Evolutionary conservation across 2,888 invertebrate species (phyloP), one percentile per base, ranked within the genome.

Genomic region (Thymelicus sylvestris): DNA sequence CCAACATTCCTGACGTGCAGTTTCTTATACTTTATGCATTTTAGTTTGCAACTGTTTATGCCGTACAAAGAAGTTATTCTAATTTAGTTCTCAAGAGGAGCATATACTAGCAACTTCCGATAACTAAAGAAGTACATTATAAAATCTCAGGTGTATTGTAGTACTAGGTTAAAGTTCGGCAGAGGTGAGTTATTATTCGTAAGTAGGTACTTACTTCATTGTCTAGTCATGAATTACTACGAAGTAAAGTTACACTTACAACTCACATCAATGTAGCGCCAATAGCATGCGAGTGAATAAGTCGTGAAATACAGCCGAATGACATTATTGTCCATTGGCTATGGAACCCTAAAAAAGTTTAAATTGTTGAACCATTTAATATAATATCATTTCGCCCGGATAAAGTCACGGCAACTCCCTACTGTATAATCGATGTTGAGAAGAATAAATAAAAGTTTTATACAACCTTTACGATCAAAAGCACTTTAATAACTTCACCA

Each of bases 401-500:
- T 44, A 44, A 44, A 44, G 52, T 6, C 52, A n/a, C 8, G 38
- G 31, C 31, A 38, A 55, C 57, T 19, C 31, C 57, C 57, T 57
- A 19, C 24, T 12, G 55, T 55, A 38, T 13, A 57, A 38, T 57
- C 57, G 13, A 57, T 57, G 31, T 57, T 38, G 6, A 19, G 15
- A 57, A 57, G 24, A 57, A 13, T 57, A 57, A 57, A 57, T 38
- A 57, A 57, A 57, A 57, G 39, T 41, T 19, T 19, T 8, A 10
- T 60, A 41, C 6, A 59, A 59, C 6, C 39, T 60, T 60, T 60
- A 60, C 67, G 61, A 67, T 39, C 59, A 70, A 70, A 70, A 70
- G 65, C 59, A 70, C 57, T 70, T 65, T 70, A 60, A 70, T 66
- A 71, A 66, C 65, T 71, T 66, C 60, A 47, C 60, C 65, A 71